These are phyloP conservation scores for Hippopotamus amphibius DNA, from an alignment of 2,113 vertebrate species.

Conservation along the genomic window DNA sequence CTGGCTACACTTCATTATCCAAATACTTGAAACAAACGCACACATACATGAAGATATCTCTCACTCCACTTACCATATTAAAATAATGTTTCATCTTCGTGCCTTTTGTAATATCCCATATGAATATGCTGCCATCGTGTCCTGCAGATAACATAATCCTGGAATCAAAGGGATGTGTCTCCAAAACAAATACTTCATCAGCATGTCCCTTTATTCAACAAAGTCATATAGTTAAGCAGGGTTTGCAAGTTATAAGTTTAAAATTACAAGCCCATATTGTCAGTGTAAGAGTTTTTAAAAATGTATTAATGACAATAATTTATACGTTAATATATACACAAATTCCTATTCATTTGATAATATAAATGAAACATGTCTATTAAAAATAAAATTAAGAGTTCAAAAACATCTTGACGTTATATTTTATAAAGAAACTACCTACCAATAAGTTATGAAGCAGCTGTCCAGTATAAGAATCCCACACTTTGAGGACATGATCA, in stretches of 20 bases:
- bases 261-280: neutral
- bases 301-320: neutral
- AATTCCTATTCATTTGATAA: neutral
- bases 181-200: constrained; percentile 98
- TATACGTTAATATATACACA: neutral
- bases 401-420: neutral
- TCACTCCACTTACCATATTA: constrained; percentile 92
- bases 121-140: constrained; percentile 97
- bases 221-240: constrained; percentile 66
- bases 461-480: constrained; percentile 96
- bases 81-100: constrained; percentile 95
- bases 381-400: neutral
- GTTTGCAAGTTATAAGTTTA: constrained; percentile 17
- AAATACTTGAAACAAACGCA: neutral
- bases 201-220: constrained; percentile 93
- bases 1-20: neutral
- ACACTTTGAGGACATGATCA: constrained; percentile 98
- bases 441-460: constrained; percentile 96
- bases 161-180: constrained; percentile 97
- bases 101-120: constrained; percentile 96
- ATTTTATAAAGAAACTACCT: constrained; percentile 71
- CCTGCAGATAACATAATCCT: constrained; percentile 98
- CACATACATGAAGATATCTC: neutral
- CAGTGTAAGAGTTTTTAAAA: constrained; percentile 10
- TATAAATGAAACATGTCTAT: neutral